Evolutionary conservation across 2,888 invertebrate genomes (phyloP).

Genomic region (Gari tellinella): DNA sequence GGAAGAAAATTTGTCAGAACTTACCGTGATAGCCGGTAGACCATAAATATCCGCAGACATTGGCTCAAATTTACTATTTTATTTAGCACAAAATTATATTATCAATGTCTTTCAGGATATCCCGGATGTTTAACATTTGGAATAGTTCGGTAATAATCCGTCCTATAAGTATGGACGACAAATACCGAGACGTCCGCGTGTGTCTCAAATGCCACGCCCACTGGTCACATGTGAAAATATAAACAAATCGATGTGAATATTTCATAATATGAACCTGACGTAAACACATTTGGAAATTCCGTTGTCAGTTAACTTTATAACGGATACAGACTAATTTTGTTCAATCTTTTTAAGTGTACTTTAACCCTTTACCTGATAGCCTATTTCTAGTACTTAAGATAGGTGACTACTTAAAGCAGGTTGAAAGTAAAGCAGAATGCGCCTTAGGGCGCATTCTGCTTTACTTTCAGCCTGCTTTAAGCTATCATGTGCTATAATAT

Average conservation of each 20-base stretch:
- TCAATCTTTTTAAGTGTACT: too few species aligned
- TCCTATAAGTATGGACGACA: neutral
- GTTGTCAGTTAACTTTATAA: too few species aligned
- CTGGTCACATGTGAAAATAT: conserved; percentile 31
- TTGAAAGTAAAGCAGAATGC: too few species aligned
- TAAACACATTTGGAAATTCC: too few species aligned
- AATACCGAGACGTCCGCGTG: conserved; percentile 9
- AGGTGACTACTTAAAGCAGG: too few species aligned
- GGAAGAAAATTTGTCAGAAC: conserved; percentile 7
- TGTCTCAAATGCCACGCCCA: conserved; percentile 28
- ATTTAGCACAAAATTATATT: neutral
- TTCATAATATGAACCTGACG: too few species aligned
- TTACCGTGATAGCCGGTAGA: conserved; percentile 67
- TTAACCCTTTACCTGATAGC: too few species aligned
- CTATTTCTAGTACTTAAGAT: too few species aligned
- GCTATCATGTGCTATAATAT: too few species aligned
- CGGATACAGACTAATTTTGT: too few species aligned
- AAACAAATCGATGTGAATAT: conserved; percentile 5
- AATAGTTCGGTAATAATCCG: conserved; percentile 10
- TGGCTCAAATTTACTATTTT: neutral
- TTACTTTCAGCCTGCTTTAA: too few species aligned
- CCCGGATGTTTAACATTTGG: conserved; percentile 35
- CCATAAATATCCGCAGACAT: conserved; percentile 59
- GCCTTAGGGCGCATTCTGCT: too few species aligned
- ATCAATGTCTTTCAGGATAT: conserved; percentile 4